Base-by-base conservation (phyloP, 2,888 invertebrate species). In the Eupithecia insigniata region DNA sequence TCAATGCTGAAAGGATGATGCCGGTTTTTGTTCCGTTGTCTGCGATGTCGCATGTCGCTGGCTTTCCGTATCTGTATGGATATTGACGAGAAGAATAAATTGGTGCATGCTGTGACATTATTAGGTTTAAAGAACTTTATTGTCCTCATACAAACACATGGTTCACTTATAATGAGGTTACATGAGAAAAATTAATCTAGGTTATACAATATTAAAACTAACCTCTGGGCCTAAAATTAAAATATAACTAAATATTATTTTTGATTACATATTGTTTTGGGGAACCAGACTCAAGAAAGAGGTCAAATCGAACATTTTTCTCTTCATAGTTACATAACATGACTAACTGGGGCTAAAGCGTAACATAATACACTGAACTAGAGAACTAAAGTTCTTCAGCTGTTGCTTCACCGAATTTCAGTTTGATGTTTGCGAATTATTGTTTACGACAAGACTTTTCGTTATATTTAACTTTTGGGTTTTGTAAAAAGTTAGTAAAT, bases 1-100 rank as follows among this genome's bases (percentile, higher is more conserved):
- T 95, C 22, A 95, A 95, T 73, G 95, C 95, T 30, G 95, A 95
- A 76, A 94, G 95, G 73, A 93, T 96, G 93, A 95, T 95, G 92
- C 95, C 95, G 7, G 94, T 96, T 16, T 95, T 95, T 75, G 94
- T 96, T 69, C 95, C 96, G 46, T 85, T 96, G 69, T 95, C 95
- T 32, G 95, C 95, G 0, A 83, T 94, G 4, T 90, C 91, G 0
- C 92, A 92, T 76, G 85, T 91, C 12, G 81, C 82, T 5, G 88
- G 89, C 0, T 94, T 91, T 65, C 93, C 94, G 0, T 96, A 95
- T 82, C 81, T 95, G 2, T 96, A 96, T 78, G 95, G 95, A 12
- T 95, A 95, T 82, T 96, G 87, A 92, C 12, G 34, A 14, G 16
- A 61, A n/a, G 16, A n/a, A 62, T 12, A 6, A 34, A 61, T 43